Evolutionary conservation across 2,797 vertebrate species (phyloP), one percentile per base, ranked within the genome.

Genomic region (Dicrostonyx torquatus): DNA sequence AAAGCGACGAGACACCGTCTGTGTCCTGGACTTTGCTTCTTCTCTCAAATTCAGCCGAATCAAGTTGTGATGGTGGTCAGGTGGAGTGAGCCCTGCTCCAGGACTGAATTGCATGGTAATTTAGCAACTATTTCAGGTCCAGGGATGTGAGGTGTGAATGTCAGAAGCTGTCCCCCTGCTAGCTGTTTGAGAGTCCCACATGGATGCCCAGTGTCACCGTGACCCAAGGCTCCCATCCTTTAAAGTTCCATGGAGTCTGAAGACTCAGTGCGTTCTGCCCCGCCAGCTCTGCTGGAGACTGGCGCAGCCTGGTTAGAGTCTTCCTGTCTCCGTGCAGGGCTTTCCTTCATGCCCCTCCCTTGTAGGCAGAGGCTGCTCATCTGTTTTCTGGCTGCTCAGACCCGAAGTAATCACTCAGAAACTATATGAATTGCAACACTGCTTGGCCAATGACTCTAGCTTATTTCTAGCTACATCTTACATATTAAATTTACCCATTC

Each of bases 1-100:
- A 80, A 95, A 93, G 55, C 55, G 55, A 92, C 72, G 45, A 80
- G 48, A 85, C 80, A 43, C 73, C 77, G 17, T 91, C 43, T 15
- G 68, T 88, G 29, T 87, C 85, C 55, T 68, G 86, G 50, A n/a
- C 77, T 72, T 91, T 45, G 22, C 37, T 40, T 90, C 58, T 26
- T 58, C 72, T 86, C 87, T 95, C n/a, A 66, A 75, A 72, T 88
- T 92, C 34, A 76, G 64, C 53, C 80, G 12, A 66, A 78, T 40
- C 72, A 70, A 70, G 95, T 83, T 87, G 68, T 17, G 82, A 80
- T 89, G 48, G 14, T 62, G 34, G 0, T 89, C 43, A 29, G 26
- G 45, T 90, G 50, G 80, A 78, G 55, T 64, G 29, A 90, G 24
- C 43, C 8, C 66, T 64, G 58, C 55, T 94, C 78, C 55, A 40